Base-by-base conservation (phyloP, 2,113 vertebrate genomes). In the Numida meleagris region DNA sequence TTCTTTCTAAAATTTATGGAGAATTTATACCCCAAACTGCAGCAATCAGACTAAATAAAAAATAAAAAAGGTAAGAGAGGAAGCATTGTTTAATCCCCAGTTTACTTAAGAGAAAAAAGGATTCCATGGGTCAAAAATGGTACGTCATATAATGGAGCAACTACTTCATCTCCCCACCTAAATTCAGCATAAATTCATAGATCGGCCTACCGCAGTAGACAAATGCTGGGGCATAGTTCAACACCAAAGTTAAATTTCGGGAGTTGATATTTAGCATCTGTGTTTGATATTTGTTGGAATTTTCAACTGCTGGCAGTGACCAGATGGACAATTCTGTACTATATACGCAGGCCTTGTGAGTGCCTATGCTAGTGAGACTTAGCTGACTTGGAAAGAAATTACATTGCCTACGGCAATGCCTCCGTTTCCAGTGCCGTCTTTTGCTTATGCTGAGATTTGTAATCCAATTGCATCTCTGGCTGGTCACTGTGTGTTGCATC, bases 261-360 rank as follows among this genome's bases (percentile, higher is more conserved):
- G 82, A 48, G 29, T 31, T 61, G 24, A 7, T 82, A 16, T 65
- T 34, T 0, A 3, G 15, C 36, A 58, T 33, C 36, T 2, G 1
- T n/a, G 31, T 29, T 78, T 73, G 33, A 23, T 10, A 53, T 71
- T 48, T 89, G 11, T 15, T 80, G 40, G n/a, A 74, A 74, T 90
- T 90, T 90, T 61, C 50, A 76, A 7, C 31, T 61, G 2, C 25
- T 38, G 21, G 12, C 20, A 73, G 12, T 72, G n/a, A 62, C 17
- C 50, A 40, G 0, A 8, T 11, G 67, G 51, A 14, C 18, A 4
- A 43, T 82, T 66, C 58, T 42, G 51, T 80, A 3, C 15, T 27
- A 8, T 12, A 27, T 82, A 8, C 23, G 31, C 27, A 48, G 65
- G n/a, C 42, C 57, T 8, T 0, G 0, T 15, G 34, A 40, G 27